Evolutionary conservation across 2,113 vertebrate species (phyloP).

Genomic region (Neolamprologus ventralis): DNA sequence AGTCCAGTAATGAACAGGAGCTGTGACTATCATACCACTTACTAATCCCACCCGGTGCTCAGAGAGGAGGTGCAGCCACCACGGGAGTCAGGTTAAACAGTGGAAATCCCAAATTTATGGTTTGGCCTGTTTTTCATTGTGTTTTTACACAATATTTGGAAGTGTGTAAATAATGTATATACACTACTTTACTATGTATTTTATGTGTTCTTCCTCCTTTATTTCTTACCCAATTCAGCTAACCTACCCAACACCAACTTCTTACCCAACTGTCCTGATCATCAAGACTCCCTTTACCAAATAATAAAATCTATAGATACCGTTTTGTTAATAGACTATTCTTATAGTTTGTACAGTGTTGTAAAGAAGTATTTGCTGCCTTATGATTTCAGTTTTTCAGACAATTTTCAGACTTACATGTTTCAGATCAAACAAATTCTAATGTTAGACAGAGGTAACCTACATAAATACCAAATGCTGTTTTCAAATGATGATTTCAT

Average conservation of each 20-base stretch:
- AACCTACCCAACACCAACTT: neutral
- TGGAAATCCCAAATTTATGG: neutral
- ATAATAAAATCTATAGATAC: neutral
- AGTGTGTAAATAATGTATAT: too few species aligned
- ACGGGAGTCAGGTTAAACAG: neutral
- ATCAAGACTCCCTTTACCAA: neutral
- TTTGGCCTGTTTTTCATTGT: neutral
- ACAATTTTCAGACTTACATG: neutral
- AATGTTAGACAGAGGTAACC: neutral
- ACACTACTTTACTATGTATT: too few species aligned
- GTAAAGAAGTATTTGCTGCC: neutral
- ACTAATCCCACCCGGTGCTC: neutral
- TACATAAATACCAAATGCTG: neutral
- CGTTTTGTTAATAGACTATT: neutral
- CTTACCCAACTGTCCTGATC: neutral
- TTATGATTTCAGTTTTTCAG: neutral
- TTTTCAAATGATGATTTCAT: neutral
- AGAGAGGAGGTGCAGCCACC: neutral
- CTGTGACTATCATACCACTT: neutral
- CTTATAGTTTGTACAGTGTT: neutral
- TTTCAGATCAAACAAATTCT: neutral
- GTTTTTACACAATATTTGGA: too few species aligned
- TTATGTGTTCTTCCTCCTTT: neutral
- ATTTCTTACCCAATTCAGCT: neutral
- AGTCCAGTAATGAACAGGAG: conserved; percentile 43